Conservation (phyloP, 2,113 vertebrate species). For the Rynchops niger region DNA sequence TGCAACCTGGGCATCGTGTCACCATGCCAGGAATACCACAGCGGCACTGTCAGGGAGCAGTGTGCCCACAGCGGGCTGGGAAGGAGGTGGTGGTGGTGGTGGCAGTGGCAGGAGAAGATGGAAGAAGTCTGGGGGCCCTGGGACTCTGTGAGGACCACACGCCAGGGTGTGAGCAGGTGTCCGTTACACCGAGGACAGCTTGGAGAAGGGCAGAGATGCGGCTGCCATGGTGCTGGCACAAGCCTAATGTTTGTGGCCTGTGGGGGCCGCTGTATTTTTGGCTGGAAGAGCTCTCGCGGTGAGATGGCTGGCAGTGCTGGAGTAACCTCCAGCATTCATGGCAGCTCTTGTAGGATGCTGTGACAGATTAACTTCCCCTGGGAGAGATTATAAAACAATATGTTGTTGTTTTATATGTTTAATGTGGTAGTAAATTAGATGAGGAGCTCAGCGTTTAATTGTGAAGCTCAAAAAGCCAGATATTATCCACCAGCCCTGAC, state of each 20-base stretch:
- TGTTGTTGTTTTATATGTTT: neutral
- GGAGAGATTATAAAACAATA: constrained; percentile 7
- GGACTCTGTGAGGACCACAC: accelerated
- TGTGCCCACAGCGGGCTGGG: accelerated
- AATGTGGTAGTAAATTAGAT: constrained; percentile 30
- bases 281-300: neutral
- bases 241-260: neutral
- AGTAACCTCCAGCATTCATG: neutral
- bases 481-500: neutral
- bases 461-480: neutral
- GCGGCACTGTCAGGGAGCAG: neutral
- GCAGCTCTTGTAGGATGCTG: neutral
- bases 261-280: neutral
- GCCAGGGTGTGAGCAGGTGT: accelerated
- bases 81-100: neutral
- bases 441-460: constrained; percentile 3
- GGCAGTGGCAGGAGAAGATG: neutral
- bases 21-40: accelerated
- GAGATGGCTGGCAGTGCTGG: neutral
- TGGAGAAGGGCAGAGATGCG: accelerated
- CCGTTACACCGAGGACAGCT: accelerated
- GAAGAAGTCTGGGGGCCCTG: neutral
- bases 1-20: neutral
- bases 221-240: neutral
- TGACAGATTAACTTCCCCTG: neutral